Percentiles rank a stretch among this genome's conserved stretches.
Evolutionary conservation across 2,888 invertebrate species (phyloP).

Genomic region (Eulithis testata): DNA sequence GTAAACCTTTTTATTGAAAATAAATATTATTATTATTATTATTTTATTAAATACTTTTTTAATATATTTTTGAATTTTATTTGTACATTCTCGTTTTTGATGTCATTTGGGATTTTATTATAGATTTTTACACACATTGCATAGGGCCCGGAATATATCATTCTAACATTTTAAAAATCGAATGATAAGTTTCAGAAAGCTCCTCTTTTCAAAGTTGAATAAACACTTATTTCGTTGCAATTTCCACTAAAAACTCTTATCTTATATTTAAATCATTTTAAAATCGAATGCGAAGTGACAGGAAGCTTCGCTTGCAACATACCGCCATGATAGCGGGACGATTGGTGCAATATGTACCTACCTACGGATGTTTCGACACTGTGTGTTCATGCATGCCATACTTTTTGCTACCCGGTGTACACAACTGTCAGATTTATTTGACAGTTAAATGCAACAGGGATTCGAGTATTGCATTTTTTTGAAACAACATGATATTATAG

Average conservation of each 20-base stretch:
- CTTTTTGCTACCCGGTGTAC: constrained; percentile 1
- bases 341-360: constrained; percentile 5
- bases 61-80: no score
- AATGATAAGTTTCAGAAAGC: constrained; percentile 16
- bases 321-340: constrained; percentile 13
- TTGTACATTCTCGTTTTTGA: no score
- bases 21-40: no score
- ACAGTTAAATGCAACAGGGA: not conserved
- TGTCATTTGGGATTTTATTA: no score
- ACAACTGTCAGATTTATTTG: constrained; percentile 1
- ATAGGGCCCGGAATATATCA: no score
- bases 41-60: no score
- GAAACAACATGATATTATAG: no score
- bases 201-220: not conserved
- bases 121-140: no score
- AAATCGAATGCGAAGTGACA: constrained; percentile 17
- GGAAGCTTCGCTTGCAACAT: constrained; percentile 20
- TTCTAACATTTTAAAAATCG: not conserved
- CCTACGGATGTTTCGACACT: constrained; percentile 20
- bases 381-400: constrained; percentile 17
- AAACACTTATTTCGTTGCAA: not conserved
- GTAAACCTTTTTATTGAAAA: no score
- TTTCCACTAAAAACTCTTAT: no score
- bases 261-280: no score
- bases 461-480: no score